These are phyloP conservation scores for Anthophora plumipes DNA, from an alignment of 2,888 invertebrate species.

Conservation along the genomic window DNA sequence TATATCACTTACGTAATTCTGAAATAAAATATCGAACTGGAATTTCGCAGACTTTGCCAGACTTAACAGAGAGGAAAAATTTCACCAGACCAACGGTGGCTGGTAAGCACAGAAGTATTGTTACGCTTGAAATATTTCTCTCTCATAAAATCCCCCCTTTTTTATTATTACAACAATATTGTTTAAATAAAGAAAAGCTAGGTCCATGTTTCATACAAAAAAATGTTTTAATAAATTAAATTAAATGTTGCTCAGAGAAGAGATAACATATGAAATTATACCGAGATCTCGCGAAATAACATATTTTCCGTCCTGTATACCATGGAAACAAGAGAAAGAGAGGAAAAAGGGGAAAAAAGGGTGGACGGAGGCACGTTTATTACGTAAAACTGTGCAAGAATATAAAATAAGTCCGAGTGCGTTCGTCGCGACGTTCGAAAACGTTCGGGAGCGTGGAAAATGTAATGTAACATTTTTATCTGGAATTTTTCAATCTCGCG, in stretches of 20 bases:
- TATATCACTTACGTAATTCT: too few species aligned
- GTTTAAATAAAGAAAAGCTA: too few species aligned
- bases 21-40: too few species aligned
- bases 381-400: not conserved
- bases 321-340: not conserved
- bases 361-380: not conserved
- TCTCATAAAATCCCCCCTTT: too few species aligned
- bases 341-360: not conserved
- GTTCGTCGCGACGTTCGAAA: not conserved
- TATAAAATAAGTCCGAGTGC: not conserved
- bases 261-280: not conserved
- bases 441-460: slow-evolving; percentile 38
- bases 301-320: not conserved
- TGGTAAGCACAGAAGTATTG: too few species aligned
- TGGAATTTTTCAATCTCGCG: slow-evolving; percentile 77
- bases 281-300: not conserved
- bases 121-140: too few species aligned
- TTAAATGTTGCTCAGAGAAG: not conserved
- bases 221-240: too few species aligned
- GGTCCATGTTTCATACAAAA: too few species aligned
- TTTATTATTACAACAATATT: too few species aligned
- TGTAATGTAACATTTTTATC: slow-evolving; percentile 74
- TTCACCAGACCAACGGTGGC: too few species aligned
- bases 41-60: too few species aligned
- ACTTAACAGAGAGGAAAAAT: too few species aligned